Base-by-base conservation (phyloP, 2,113 vertebrate species). In the Axis porcinus region DNA sequence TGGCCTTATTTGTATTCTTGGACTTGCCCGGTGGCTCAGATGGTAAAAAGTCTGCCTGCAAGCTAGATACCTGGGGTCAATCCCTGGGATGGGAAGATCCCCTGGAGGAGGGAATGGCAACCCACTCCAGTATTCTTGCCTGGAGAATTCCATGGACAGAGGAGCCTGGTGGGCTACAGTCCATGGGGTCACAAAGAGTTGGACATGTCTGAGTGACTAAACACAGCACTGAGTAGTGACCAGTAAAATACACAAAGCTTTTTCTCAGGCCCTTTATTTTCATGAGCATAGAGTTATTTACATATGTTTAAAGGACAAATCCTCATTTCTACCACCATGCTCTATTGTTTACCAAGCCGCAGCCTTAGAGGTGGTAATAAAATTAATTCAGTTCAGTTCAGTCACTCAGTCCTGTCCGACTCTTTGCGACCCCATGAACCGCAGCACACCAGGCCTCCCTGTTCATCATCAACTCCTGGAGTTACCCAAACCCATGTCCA, bases 21-120 rank as follows among this genome's bases (percentile, higher is more conserved):
- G n/a, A 21, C n/a, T 70, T 70, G 10, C 67, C 19, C 40, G 9
- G 19, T 70, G n/a, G 19, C 19, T 70, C 67, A 40, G 67, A 70
- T 70, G 19, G n/a, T 40, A 70, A 70, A 40, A 70, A 23, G 2
- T 40, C 19, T 10, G 5, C 19, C n/a, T 70, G n/a, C 67, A 70
- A 40, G n/a, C 9, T 12, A 10, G n/a, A 70, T 10, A 40, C 10
- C n/a, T 70, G 36, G 10, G 67, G 36, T 70, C 0, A 0, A 40
- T 23, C n/a, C n/a, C 19, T 70, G 8, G n/a, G n/a, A 6, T 40
- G n/a, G n/a, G 11, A 70, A 70, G 19, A 70, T 70, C 5, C 67
- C 19, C 67, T 40, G 67, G 67, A 40, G n/a, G 21, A 70, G 19
- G 5, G 2, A 21, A 67, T 21, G 8, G 8, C 16, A 36, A 36